Percentiles rank a stretch among this genome's conserved stretches.
phyloP scores from a whole-genome alignment of 2,797 vertebrate species.

The Pseudochaenichthys georgianus region DNA sequence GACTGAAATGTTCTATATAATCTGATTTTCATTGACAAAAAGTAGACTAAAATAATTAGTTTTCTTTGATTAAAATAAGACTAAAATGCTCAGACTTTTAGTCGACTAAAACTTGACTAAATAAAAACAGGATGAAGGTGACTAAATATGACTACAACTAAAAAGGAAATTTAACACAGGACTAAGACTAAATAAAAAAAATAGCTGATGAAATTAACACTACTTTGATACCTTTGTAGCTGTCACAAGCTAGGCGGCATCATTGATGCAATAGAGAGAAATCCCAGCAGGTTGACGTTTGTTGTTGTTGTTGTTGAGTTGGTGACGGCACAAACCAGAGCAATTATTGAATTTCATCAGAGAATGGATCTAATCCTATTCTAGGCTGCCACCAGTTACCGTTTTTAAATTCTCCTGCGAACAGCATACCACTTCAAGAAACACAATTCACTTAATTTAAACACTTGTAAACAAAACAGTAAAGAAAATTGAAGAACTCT shows the following conservation, averaged over 20 bases:
- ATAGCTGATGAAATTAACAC: too few relatives aligned
- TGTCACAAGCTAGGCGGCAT: slow-evolving; percentile 67
- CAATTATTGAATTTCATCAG: slow-evolving; percentile 69
- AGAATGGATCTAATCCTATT: slow-evolving; percentile 60
- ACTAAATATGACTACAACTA: too few relatives aligned
- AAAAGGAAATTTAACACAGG: too few relatives aligned
- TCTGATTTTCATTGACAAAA: too few relatives aligned
- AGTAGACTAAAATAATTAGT: too few relatives aligned
- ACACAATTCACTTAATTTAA: slow-evolving; percentile 77
- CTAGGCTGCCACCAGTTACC: slow-evolving; percentile 45
- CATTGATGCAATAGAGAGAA: slow-evolving; percentile 78
- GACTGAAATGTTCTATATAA: too few relatives aligned
- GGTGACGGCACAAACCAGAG: slow-evolving; percentile 62
- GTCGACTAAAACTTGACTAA: too few relatives aligned
- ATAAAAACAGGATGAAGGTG: too few relatives aligned
- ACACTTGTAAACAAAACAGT: slow-evolving; percentile 69
- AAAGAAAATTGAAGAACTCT: slow-evolving; percentile 62
- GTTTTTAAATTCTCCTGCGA: slow-evolving; percentile 52
- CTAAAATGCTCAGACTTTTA: too few relatives aligned
- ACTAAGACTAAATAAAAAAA: too few relatives aligned
- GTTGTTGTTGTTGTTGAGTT: slow-evolving; percentile 67
- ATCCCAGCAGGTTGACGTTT: slow-evolving; percentile 68
- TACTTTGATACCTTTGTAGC: slow-evolving; percentile 71
- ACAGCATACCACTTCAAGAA: slow-evolving; percentile 59
- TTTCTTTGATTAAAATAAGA: too few relatives aligned